Conservation (phyloP, 2,113 vertebrate genomes). For the Planiliza haematocheilus region DNA sequence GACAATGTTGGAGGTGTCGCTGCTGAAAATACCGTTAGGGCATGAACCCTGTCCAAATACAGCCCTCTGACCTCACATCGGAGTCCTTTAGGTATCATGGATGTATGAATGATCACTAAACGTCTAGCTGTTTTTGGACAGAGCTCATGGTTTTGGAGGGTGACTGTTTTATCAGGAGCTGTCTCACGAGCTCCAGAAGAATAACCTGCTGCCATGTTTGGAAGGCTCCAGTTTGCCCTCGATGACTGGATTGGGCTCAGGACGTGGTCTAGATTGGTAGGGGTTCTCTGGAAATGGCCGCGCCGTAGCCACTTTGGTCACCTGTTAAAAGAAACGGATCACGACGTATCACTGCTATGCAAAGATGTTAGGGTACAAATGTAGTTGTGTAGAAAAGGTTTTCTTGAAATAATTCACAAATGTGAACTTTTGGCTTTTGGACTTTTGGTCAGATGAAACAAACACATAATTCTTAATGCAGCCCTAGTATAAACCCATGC, state of each 20-base stretch:
- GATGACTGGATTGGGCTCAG: slow-evolving; percentile 85
- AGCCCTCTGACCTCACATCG: not conserved
- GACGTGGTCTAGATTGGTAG: slow-evolving; percentile 90
- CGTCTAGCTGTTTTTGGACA: slow-evolving; percentile 54
- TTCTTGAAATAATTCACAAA: no score
- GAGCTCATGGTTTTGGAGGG: slow-evolving; percentile 39
- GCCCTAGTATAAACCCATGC: no score
- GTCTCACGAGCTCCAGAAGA: slow-evolving; percentile 91
- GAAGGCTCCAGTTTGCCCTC: slow-evolving; percentile 91
- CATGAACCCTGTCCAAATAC: slow-evolving; percentile 66
- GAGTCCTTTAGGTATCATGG: not conserved
- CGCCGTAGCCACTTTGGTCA: slow-evolving; percentile 95
- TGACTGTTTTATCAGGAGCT: slow-evolving; percentile 6
- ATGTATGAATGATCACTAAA: slow-evolving; percentile 3
- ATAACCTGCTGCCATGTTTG: slow-evolving; percentile 88
- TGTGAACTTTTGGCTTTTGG: no score
- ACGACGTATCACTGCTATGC: not conserved
- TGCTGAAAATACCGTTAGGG: slow-evolving; percentile 25
- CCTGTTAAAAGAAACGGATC: slow-evolving; percentile 77
- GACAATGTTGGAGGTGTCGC: slow-evolving; percentile 39
- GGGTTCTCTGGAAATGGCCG: slow-evolving; percentile 91
- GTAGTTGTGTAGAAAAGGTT: no score
- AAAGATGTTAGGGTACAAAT: not conserved
- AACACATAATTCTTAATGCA: no score
- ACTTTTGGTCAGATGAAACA: no score